Evolutionary conservation across 2,797 vertebrate species (phyloP).

Genomic region (Melanotaenia boesemani): DNA sequence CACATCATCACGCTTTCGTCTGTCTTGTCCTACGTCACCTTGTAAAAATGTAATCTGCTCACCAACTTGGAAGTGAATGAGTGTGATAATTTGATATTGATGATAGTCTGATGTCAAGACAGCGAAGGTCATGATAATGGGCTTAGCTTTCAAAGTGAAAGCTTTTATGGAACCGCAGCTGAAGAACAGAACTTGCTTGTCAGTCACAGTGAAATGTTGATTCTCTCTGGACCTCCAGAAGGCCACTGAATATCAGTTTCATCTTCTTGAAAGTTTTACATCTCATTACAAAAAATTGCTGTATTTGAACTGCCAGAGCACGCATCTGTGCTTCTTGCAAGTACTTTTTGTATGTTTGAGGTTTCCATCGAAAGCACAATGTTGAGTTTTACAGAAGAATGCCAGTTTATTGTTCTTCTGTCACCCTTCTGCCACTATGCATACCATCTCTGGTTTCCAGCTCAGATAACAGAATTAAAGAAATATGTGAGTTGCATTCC

Average conservation of each 20-base stretch:
- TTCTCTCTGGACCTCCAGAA: conserved; percentile 30
- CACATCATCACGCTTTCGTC: conserved; percentile 57
- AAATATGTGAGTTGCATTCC: conserved; percentile 21
- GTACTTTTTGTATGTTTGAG: conserved; percentile 26
- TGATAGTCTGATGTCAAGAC: conserved; percentile 71
- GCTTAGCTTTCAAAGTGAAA: conserved; percentile 61
- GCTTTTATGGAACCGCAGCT: conserved; percentile 59
- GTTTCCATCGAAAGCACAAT: conserved; percentile 20
- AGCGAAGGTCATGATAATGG: conserved; percentile 60
- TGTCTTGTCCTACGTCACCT: conserved; percentile 53
- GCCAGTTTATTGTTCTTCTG: conserved; percentile 12
- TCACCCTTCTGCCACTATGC: conserved; percentile 12
- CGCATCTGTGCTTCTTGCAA: conserved; percentile 15
- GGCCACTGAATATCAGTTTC: conserved; percentile 41
- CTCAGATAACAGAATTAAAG: conserved; percentile 13
- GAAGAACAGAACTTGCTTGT: conserved; percentile 42
- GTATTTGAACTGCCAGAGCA: conserved; percentile 15
- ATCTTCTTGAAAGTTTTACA: conserved; percentile 38
- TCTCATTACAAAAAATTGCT: conserved; percentile 12
- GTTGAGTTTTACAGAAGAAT: conserved; percentile 30
- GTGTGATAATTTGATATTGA: conserved; percentile 73
- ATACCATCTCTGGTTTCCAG: conserved; percentile 19
- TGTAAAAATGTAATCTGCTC: conserved; percentile 69
- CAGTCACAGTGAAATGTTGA: conserved; percentile 46
- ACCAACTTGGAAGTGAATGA: conserved; percentile 59